Percentiles rank a stretch among this genome's conserved stretches.
Conservation (phyloP, 2,888 invertebrate genomes). For the Griposia aprilina region DNA sequence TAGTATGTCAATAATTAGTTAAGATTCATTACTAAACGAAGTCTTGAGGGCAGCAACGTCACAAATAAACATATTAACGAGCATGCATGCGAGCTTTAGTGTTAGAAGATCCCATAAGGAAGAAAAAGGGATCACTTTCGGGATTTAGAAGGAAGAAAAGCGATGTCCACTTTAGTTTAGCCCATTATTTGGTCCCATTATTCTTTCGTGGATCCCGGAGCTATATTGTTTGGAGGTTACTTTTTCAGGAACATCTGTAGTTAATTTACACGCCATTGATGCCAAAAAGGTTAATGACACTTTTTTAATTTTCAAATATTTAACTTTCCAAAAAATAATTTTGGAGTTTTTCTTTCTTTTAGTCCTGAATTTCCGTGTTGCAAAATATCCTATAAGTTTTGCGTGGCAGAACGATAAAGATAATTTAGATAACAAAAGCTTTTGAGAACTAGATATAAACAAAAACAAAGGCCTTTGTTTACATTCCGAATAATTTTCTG, state of each 20-base stretch:
- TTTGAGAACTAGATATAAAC: constrained; percentile 39
- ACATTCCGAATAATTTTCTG: constrained; percentile 43
- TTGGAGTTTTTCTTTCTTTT: neutral
- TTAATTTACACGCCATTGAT: no score
- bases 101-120: neutral
- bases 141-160: constrained; percentile 29
- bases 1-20: constrained; percentile 24
- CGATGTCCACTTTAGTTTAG: constrained; percentile 11
- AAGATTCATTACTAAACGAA: constrained; percentile 15
- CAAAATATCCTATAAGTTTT: neutral
- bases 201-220: constrained; percentile 10
- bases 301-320: no score
- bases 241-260: neutral
- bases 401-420: neutral
- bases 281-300: neutral
- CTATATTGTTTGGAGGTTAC: neutral
- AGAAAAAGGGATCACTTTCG: neutral
- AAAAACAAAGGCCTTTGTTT: constrained; percentile 60
- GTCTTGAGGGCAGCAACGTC: neutral
- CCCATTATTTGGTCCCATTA: constrained; percentile 27
- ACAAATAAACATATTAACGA: constrained; percentile 12
- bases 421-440: constrained; percentile 12
- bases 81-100: neutral
- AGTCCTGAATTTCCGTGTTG: neutral
- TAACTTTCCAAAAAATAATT: neutral